A percentile compares a stretch with the other conserved stretches of the same genome.
Conservation (phyloP, 2,888 invertebrate genomes). For the Hermodice carunculata region DNA sequence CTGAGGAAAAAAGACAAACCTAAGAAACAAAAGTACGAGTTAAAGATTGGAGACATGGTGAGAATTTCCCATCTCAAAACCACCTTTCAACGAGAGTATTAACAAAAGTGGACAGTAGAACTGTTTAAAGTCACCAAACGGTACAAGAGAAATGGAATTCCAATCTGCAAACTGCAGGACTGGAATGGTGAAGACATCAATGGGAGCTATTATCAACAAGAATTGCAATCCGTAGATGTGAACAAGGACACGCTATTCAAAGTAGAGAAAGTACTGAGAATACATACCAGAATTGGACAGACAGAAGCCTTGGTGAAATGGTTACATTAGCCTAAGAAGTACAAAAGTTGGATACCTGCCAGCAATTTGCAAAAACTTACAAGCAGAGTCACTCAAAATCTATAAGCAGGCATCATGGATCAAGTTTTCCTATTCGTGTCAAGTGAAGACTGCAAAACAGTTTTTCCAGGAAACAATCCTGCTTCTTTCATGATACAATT, state of each 20-base stretch:
- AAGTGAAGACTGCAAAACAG: too few relatives aligned
- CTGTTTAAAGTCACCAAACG: neutral
- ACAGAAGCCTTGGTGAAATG: neutral
- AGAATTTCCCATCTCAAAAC: neutral
- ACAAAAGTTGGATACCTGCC: slow-evolving; percentile 9
- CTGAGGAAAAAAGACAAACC: neutral
- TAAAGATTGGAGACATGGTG: slow-evolving; percentile 7
- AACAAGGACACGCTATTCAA: neutral
- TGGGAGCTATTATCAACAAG: slow-evolving; percentile 8
- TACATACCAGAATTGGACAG: neutral
- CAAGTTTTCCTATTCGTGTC: too few relatives aligned
- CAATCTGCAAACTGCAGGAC: neutral
- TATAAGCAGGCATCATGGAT: too few relatives aligned
- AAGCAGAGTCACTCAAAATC: too few relatives aligned
- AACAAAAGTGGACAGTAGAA: slow-evolving; percentile 5
- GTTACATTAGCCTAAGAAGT: neutral
- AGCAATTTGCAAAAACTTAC: too few relatives aligned
- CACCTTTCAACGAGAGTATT: slow-evolving; percentile 2
- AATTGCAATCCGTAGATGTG: neutral
- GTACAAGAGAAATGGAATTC: neutral
- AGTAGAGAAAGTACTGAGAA: neutral
- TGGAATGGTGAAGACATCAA: slow-evolving; percentile 7
- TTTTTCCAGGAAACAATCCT: too few relatives aligned
- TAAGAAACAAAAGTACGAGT: neutral
- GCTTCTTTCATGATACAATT: too few relatives aligned